Evolutionary conservation across 2,113 vertebrate species (phyloP).

Genomic region (Austrofundulus limnaeus): DNA sequence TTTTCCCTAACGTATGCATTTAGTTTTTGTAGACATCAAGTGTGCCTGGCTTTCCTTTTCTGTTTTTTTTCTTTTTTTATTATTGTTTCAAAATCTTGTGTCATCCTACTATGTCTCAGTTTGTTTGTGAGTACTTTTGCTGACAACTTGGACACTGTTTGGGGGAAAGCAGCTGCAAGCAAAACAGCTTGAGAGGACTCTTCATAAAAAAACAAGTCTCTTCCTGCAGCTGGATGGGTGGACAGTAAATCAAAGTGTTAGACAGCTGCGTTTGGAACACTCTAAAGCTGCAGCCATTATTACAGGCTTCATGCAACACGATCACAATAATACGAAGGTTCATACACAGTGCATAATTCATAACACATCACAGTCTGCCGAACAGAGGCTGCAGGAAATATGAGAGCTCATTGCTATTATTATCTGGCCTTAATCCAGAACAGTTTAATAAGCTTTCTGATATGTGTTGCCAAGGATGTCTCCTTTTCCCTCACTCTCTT

Average conservation of each 20-base stretch:
- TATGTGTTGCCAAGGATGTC: constrained; percentile 40
- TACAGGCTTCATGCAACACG: constrained; percentile 64
- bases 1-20: too few species aligned
- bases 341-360: constrained; percentile 54
- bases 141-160: constrained; percentile 6
- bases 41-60: neutral
- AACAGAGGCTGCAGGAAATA: constrained; percentile 51
- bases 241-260: constrained; percentile 57
- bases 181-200: neutral
- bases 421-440: constrained; percentile 62
- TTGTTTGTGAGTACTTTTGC: constrained; percentile 2
- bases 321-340: constrained; percentile 63
- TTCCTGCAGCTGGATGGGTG: constrained; percentile 20
- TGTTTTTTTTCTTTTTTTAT: neutral
- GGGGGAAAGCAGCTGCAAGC: constrained; percentile 15
- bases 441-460: constrained; percentile 54
- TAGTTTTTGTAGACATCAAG: constrained; percentile 2
- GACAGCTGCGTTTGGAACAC: constrained; percentile 35
- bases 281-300: constrained; percentile 47
- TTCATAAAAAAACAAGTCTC: constrained; percentile 16
- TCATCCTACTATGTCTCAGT: neutral
- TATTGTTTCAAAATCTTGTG: neutral
- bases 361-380: constrained; percentile 54
- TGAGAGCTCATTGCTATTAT: constrained; percentile 59
- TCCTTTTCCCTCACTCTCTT: constrained; percentile 31